Conservation (phyloP, 2,797 vertebrate genomes). For the Lepus townsendii region DNA sequence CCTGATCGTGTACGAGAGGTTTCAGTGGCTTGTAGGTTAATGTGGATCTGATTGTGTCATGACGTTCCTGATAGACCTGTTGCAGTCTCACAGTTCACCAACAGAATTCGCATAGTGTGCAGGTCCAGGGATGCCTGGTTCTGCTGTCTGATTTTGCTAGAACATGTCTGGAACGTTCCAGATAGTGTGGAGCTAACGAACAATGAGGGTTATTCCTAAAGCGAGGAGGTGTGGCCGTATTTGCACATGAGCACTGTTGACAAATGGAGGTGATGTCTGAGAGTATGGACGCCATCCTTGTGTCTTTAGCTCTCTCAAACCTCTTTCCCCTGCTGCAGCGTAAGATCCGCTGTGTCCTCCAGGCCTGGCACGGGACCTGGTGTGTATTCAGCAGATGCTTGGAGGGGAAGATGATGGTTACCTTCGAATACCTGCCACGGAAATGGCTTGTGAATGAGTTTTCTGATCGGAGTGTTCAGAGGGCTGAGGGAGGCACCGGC, state of each 20-base stretch:
- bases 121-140: not conserved
- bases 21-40: slow-evolving; percentile 36
- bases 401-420: not conserved
- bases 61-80: not conserved
- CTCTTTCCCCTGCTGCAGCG: not conserved
- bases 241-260: not conserved
- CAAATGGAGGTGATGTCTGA: not conserved
- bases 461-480: not conserved
- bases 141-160: not conserved
- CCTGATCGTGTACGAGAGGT: not conserved
- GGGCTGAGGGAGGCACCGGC: not conserved
- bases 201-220: not conserved
- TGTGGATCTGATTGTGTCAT: slow-evolving; percentile 57
- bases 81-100: slow-evolving; percentile 38
- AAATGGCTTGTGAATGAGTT: slow-evolving; percentile 31
- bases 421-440: slow-evolving; percentile 44
- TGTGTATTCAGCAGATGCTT: not conserved
- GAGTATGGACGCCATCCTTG: not conserved
- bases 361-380: not conserved
- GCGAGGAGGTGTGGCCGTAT: not conserved
- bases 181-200: not conserved
- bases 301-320: not conserved
- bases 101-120: not conserved
- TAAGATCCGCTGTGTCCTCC: not conserved
- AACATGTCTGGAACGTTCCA: not conserved